Evolutionary conservation across 2,888 invertebrate species (phyloP), one percentile per base, ranked within the genome.

Genomic region (Serrognathus titanus): DNA sequence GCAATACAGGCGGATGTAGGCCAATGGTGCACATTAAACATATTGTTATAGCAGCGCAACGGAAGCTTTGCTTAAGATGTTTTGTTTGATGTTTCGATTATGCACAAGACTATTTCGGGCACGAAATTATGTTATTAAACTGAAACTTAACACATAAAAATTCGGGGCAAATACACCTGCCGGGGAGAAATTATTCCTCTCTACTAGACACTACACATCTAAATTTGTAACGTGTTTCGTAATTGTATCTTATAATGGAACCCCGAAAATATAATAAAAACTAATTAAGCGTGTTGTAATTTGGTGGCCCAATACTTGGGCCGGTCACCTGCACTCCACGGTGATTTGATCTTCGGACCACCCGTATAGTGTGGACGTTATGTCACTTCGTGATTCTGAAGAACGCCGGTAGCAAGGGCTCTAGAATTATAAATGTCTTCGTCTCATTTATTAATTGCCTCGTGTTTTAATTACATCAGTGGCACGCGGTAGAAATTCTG

Each of bases 321-420:
- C 20, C 10, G 43, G 43, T 43, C 43, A 43, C 43, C 43, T 43
- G 43, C 43, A 16, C 43, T 12, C 39, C 43, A 43, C 43, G 43
- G 24, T 31, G 24, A 31, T 43, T 20, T 43, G 10, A 43, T 9
- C 43, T 9, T 43, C 5, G 43, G 43, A 43, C 43, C 43, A 43
- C 43, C 43, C 43, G 43, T 43, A 43, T 43, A 13, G 43, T 31
- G 24, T 31, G 24, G 24, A 31, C 24, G 7, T 31, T 31, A 31
- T 31, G 24, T 31, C 24, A 31, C 24, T 31, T 31, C 24, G 5
- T 31, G 6, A 31, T 31, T 31, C 24, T 31, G 24, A 31, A 31
- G 24, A 31, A 31, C 24, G 24, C 24, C 24, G 24, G 24, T 31
- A 31, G 24, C 24, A 31, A 31, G 24, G 24, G 24, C 24, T 31